phyloP scores from a whole-genome alignment of 2,888 invertebrate species.

The Schrankia costaestrigalis region DNA sequence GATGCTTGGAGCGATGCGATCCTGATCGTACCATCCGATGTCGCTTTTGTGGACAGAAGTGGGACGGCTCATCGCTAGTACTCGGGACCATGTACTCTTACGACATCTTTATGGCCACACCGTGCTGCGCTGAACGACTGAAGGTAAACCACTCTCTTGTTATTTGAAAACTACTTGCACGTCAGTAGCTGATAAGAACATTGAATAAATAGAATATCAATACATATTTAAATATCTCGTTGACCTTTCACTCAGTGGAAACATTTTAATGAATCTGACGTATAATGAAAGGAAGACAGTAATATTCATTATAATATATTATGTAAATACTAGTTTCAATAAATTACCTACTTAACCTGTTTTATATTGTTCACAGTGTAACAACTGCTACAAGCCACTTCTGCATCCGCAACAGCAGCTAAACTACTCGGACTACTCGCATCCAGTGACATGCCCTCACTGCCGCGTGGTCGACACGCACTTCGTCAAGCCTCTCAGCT shows the following conservation, averaged over 20 bases:
- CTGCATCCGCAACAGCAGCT: slow-evolving; percentile 92
- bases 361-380: slow-evolving; percentile 85
- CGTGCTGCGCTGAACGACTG: slow-evolving; percentile 95
- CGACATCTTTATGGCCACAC: slow-evolving; percentile 98
- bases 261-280: no score
- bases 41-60: slow-evolving; percentile 91
- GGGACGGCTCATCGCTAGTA: slow-evolving; percentile 96
- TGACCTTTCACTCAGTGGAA: no score
- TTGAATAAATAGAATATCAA: no score
- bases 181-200: no score
- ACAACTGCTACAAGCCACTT: slow-evolving; percentile 93
- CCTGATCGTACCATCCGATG: slow-evolving; percentile 88
- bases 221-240: no score
- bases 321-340: no score
- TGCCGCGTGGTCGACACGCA: slow-evolving; percentile 95
- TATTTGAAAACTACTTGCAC: no score
- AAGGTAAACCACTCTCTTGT: no score
- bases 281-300: no score
- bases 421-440: slow-evolving; percentile 97
- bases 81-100: slow-evolving; percentile 99
- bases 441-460: slow-evolving; percentile 93
- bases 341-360: not conserved
- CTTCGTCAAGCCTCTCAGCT: slow-evolving; percentile 94
- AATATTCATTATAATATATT: no score
- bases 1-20: slow-evolving; percentile 92